phyloP scores from a whole-genome alignment of 2,888 invertebrate species.

The Netelia fuscicornis region DNA sequence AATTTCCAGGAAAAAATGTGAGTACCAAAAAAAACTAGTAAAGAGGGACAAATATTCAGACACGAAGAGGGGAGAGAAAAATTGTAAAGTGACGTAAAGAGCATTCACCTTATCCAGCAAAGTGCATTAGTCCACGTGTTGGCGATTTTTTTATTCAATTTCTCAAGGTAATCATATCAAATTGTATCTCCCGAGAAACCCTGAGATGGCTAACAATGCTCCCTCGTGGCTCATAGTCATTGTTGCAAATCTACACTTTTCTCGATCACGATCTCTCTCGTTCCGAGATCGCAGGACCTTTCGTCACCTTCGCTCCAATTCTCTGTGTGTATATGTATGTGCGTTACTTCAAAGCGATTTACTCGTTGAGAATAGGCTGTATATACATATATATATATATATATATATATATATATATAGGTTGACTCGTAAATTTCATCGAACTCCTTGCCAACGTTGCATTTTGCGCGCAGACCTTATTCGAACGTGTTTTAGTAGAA shows the following conservation, averaged over 20 bases:
- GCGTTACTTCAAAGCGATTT: conserved; percentile 18
- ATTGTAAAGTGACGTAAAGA: not conserved
- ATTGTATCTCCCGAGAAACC: conserved; percentile 41
- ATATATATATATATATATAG: not conserved
- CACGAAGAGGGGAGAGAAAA: not conserved
- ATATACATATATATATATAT: not conserved
- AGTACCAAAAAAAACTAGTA: no score
- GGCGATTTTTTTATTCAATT: conserved; percentile 51
- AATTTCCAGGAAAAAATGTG: no score
- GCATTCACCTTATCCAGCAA: conserved; percentile 7
- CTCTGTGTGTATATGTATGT: conserved; percentile 1
- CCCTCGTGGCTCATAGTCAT: conserved; percentile 26
- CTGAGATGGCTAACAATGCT: conserved; percentile 50
- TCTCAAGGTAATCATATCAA: conserved; percentile 53
- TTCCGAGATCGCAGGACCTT: conserved; percentile 54
- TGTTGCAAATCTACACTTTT: conserved; percentile 52
- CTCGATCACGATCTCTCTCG: conserved; percentile 58
- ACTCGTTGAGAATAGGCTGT: not conserved
- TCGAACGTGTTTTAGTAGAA: not conserved
- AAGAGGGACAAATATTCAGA: not conserved
- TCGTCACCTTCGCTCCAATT: conserved; percentile 53
- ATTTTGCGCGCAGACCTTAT: conserved; percentile 14
- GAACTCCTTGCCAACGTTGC: conserved; percentile 16
- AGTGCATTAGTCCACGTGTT: conserved; percentile 37
- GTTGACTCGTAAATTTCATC: conserved; percentile 49